These are phyloP conservation scores for Takifugu flavidus DNA, from an alignment of 2,113 vertebrate genomes.

Conservation along the genomic window DNA sequence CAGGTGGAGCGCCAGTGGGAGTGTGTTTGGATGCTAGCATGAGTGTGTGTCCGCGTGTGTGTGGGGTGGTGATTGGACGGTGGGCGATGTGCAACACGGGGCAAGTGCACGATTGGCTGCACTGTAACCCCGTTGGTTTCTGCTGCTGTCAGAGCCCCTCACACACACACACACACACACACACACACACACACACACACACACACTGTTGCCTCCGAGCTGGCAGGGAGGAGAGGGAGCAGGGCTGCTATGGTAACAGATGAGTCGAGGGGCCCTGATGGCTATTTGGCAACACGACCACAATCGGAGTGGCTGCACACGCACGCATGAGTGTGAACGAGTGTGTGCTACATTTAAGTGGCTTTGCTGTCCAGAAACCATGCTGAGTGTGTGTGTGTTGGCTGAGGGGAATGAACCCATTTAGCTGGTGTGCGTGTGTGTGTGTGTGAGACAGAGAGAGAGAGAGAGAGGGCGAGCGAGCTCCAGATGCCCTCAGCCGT, in stretches of 20 bases:
- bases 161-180: too few relatives aligned
- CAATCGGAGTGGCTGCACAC: slow-evolving; percentile 42
- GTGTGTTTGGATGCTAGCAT: slow-evolving; percentile 6
- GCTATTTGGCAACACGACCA: slow-evolving; percentile 62
- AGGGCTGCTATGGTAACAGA: slow-evolving; percentile 71
- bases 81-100: slow-evolving; percentile 44
- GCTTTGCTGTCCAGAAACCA: too few relatives aligned
- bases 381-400: too few relatives aligned
- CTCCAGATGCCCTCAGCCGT: slow-evolving; percentile 66
- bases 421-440: too few relatives aligned
- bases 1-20: background rate
- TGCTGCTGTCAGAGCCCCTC: slow-evolving; percentile 54
- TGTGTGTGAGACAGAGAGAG: background rate
- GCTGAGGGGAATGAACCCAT: too few relatives aligned
- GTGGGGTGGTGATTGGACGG: slow-evolving; percentile 3
- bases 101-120: slow-evolving; percentile 49
- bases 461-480: slow-evolving; percentile 5
- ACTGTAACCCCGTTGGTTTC: slow-evolving; percentile 42
- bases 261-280: slow-evolving; percentile 63
- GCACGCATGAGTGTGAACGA: slow-evolving; percentile 5
- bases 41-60: background rate
- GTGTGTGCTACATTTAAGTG: background rate
- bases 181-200: too few relatives aligned
- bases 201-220: slow-evolving; percentile 46
- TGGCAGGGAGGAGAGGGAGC: too few relatives aligned